Conservation (phyloP, 2,888 invertebrate genomes). For the Acronicta psi region DNA sequence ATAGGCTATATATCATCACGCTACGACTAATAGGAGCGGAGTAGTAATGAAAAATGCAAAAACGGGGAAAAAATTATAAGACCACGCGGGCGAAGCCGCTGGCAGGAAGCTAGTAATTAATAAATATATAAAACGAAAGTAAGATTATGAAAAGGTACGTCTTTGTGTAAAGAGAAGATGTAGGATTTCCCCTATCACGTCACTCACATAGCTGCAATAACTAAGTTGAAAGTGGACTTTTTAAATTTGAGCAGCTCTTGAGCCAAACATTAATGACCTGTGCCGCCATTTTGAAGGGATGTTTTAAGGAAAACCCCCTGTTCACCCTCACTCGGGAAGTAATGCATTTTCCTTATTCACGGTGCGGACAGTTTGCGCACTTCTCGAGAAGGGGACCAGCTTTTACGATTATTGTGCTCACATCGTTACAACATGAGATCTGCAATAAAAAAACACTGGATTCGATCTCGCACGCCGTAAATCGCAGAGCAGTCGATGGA, state of each 20-base stretch:
- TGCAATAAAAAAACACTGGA: constrained; percentile 75
- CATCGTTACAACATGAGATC: constrained; percentile 78
- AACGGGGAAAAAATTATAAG: too few relatives aligned
- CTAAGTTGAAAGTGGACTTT: constrained; percentile 80
- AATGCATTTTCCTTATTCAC: constrained; percentile 88
- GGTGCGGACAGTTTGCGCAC: constrained; percentile 83
- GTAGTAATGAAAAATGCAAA: too few relatives aligned
- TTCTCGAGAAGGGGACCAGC: constrained; percentile 80
- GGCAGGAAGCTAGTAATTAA: too few relatives aligned
- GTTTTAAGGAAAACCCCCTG: constrained; percentile 79
- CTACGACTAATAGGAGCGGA: too few relatives aligned
- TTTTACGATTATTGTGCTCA: constrained; percentile 87
- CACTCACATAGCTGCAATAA: constrained; percentile 64
- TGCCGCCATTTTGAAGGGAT: constrained; percentile 82
- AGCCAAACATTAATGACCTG: constrained; percentile 81
- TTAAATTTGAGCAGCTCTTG: constrained; percentile 77
- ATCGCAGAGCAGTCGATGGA: constrained; percentile 49
- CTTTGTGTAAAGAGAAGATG: constrained; percentile 7
- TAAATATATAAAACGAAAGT: neutral
- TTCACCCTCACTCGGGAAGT: constrained; percentile 79
- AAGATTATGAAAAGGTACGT: constrained; percentile 1
- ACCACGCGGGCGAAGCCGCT: too few relatives aligned
- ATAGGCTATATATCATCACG: too few relatives aligned
- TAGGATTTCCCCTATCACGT: constrained; percentile 16
- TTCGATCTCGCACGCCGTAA: constrained; percentile 69